Base-by-base conservation (phyloP, 64 coral and sea anemone genomes). In the Porites lutea region DNA sequence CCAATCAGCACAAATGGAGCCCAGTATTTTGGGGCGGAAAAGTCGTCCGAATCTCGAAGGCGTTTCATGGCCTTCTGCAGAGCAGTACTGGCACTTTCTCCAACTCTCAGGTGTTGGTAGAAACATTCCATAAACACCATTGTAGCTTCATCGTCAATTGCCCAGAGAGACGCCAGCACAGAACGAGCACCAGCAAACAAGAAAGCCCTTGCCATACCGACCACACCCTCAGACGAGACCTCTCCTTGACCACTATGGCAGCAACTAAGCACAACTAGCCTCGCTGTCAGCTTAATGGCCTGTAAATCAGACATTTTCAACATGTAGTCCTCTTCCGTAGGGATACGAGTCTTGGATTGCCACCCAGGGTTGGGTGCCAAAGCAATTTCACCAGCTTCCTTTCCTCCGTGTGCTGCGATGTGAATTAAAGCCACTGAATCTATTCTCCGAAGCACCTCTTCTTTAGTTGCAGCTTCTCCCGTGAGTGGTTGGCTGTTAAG, bases 251-350 rank as follows among this genome's bases (percentile, higher is more conserved):
- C 88, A 62, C 74, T 89, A 8, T 89, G 46, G 68, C 88, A 78
- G 27, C 72, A 76, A 20, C 73, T 89, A 37, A 89, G 47, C n/a
- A 89, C 88, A 79, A 89, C 88, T 9, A 89, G 59, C 61, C 63
- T 37, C 2, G 88, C 88, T 20, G 46, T 73, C 12, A 77, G 18
- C 22, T 57, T 15, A 37, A 18, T 50, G 21, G 77, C 88, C 53
- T 89, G 75, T 8, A 89, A 45, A 10, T 89, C 88, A 8, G 43
- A n/a, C 53, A 89, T 89, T 6, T 23, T 79, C 75, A 89, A 63
- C 6, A 79, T 62, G 23, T 77, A 89, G 75, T 89, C 88, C 50
- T 89, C 37, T 13, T 79, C 74, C n/a, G 78, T 44, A 66, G 72
- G 72, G 13, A 79, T n/a, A n/a, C n/a, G n/a, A n/a, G n/a, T 51